Percentiles rank a stretch among this genome's conserved stretches.
phyloP scores from a whole-genome alignment of 2,888 invertebrate species.

The Monochamus alternatus region DNA sequence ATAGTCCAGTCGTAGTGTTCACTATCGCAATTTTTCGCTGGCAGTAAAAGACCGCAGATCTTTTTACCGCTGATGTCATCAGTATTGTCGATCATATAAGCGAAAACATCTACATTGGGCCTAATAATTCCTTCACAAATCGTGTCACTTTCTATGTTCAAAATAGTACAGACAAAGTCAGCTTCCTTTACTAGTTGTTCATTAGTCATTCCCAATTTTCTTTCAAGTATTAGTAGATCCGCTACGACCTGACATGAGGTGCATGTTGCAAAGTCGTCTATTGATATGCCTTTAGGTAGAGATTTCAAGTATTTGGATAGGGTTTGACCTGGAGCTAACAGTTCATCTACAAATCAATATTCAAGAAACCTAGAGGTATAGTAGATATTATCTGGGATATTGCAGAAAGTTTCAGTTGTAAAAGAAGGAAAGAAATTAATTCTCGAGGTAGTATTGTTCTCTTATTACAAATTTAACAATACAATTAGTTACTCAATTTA shows the following conservation, averaged over 20 bases:
- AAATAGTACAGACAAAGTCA: slow-evolving; percentile 32
- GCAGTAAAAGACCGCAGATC: slow-evolving; percentile 50
- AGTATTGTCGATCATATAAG: slow-evolving; percentile 42
- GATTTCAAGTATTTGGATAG: background rate
- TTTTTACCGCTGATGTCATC: slow-evolving; percentile 36
- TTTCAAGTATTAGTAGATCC: slow-evolving; percentile 26
- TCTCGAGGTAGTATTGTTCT: no score
- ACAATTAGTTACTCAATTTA: no score
- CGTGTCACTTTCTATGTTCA: background rate
- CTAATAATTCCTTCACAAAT: slow-evolving; percentile 39
- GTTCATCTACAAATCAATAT: background rate
- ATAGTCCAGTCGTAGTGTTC: slow-evolving; percentile 51
- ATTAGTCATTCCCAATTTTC: slow-evolving; percentile 34
- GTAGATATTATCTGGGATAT: no score
- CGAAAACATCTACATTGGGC: slow-evolving; percentile 39
- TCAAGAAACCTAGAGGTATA: no score
- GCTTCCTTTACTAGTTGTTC: slow-evolving; percentile 31
- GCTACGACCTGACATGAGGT: slow-evolving; percentile 28
- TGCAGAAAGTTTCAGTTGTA: no score
- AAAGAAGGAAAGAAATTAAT: no score
- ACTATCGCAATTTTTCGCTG: slow-evolving; percentile 42
- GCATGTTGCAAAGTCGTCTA: slow-evolving; percentile 9
- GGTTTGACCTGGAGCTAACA: background rate
- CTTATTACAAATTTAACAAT: no score
- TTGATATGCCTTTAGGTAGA: background rate